Conservation (phyloP, 1,140 invertebrate species). For the Ostrea edulis region DNA sequence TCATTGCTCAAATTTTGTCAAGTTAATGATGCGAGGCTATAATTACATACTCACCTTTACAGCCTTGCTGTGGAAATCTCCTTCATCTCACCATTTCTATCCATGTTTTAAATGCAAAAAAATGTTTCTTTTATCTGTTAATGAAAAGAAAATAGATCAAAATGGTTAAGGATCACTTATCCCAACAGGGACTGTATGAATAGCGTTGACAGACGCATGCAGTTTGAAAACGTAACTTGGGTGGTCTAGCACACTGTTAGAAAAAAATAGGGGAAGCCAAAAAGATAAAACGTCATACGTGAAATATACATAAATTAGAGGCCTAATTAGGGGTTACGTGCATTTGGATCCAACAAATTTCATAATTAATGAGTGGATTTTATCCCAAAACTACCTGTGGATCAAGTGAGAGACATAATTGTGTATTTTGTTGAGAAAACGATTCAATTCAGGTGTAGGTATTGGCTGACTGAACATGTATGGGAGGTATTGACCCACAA, state of each 20-base stretch:
- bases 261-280: slow-evolving; percentile 27
- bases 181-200: slow-evolving; percentile 27
- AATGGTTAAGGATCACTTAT: slow-evolving; percentile 28
- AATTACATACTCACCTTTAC: slow-evolving; percentile 29
- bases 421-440: slow-evolving; percentile 35
- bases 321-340: slow-evolving; percentile 31
- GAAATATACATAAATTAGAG: slow-evolving; percentile 38
- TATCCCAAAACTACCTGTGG: slow-evolving; percentile 8
- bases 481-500: slow-evolving; percentile 32
- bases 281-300: slow-evolving; percentile 39
- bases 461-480: slow-evolving; percentile 34
- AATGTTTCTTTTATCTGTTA: slow-evolving; percentile 38
- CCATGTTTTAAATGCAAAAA: slow-evolving; percentile 11
- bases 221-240: slow-evolving; percentile 36
- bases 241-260: slow-evolving; percentile 18
- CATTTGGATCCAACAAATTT: slow-evolving; percentile 2
- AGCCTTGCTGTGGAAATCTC: slow-evolving; percentile 5
- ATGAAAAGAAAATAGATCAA: slow-evolving; percentile 33
- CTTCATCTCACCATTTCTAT: slow-evolving; percentile 25
- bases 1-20: slow-evolving; percentile 37
- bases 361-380: slow-evolving; percentile 13
- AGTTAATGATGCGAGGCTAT: slow-evolving; percentile 38
- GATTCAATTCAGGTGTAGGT: slow-evolving; percentile 20
- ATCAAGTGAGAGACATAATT: slow-evolving; percentile 12
- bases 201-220: slow-evolving; percentile 31